A percentile compares a stretch with the other conserved stretches of the same genome.
Conservation (phyloP, 2,113 vertebrate species). For the Prionailurus bengalensis region DNA sequence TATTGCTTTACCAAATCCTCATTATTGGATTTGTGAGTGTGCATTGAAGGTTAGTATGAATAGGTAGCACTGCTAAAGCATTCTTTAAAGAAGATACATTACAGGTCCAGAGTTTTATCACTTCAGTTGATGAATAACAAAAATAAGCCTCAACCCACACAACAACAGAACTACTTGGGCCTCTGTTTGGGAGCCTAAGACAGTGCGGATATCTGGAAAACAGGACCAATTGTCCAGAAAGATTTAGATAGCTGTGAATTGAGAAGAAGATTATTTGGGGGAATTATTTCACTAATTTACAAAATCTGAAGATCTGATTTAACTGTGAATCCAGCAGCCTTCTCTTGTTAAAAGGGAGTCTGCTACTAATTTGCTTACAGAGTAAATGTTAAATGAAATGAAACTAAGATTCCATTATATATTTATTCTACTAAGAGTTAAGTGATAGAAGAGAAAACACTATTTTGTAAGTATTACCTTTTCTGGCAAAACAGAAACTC, state of each 20-base stretch:
- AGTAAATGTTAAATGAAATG: conserved; percentile 31
- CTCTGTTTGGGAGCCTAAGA: background rate
- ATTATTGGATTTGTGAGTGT: conserved; percentile 33
- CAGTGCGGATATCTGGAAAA: background rate
- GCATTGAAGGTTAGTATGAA: background rate
- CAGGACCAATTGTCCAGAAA: background rate
- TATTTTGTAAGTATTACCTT: background rate
- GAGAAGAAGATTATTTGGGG: conserved; percentile 23
- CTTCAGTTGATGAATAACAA: conserved; percentile 45
- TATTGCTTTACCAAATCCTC: conserved; percentile 69
- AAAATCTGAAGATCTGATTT: conserved; percentile 5
- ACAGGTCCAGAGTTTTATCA: background rate
- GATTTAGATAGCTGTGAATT: background rate
- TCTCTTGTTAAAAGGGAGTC: background rate
- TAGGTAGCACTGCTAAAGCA: background rate
- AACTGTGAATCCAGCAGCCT: background rate
- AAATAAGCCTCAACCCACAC: background rate
- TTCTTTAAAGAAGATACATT: background rate
- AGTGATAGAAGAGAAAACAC: background rate
- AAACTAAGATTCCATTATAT: conserved; percentile 43
- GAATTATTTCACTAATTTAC: background rate
- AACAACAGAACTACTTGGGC: background rate
- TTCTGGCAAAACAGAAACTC: conserved; percentile 65
- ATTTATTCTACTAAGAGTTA: background rate
- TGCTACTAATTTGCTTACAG: background rate